Conservation (phyloP, 2,797 vertebrate species). For the Lithobates pipiens region DNA sequence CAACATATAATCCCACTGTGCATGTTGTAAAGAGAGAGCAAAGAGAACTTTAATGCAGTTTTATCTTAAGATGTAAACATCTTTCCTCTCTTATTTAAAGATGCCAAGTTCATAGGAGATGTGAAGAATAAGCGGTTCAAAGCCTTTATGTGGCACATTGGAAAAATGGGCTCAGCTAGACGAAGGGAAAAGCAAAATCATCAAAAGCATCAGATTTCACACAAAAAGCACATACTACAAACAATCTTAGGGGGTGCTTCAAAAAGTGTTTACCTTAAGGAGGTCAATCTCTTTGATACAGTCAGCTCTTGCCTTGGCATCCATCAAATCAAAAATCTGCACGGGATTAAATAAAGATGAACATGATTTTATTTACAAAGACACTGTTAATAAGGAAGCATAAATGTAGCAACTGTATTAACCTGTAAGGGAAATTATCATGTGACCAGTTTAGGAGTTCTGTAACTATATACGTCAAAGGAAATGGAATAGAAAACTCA, state of each 20-base stretch:
- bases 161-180: conserved; percentile 36
- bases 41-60: conserved; percentile 55
- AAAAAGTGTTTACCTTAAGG: conserved; percentile 91
- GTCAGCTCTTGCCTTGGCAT: conserved; percentile 98
- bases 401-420: background rate
- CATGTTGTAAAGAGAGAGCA: conserved; percentile 16
- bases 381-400: background rate
- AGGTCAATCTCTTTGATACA: conserved; percentile 99
- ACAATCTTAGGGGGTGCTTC: conserved; percentile 56
- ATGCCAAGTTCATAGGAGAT: conserved; percentile 54
- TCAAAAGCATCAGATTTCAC: conserved; percentile 50
- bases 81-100: conserved; percentile 55
- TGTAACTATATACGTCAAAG: background rate
- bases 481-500: background rate
- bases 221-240: conserved; percentile 34
- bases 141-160: conserved; percentile 55
- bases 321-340: conserved; percentile 99
- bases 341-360: conserved; percentile 77
- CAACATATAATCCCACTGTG: background rate
- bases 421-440: background rate
- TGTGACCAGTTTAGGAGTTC: background rate
- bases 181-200: conserved; percentile 44
- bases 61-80: conserved; percentile 56
- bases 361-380: conserved; percentile 29
- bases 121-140: conserved; percentile 52